Evolutionary conservation across 2,797 vertebrate species (phyloP).

Genomic region (Coluber constrictor): DNA sequence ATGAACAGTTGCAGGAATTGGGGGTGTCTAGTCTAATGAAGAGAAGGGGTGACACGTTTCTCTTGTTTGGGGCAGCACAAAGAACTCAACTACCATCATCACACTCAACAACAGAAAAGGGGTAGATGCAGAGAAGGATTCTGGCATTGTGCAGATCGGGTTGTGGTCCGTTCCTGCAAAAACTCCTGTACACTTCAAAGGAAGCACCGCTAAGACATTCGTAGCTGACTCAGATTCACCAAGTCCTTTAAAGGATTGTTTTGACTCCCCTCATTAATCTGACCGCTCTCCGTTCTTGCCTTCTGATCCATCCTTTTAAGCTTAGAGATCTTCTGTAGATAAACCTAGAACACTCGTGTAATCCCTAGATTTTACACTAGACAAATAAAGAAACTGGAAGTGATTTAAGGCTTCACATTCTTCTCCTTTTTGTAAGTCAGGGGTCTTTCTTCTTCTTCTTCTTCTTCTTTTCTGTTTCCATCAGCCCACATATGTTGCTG

Average conservation of each 20-base stretch:
- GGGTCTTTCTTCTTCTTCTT: slow-evolving; percentile 26
- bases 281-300: not conserved
- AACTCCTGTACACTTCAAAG: not conserved
- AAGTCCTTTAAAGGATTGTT: not conserved
- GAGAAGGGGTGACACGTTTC: not conserved
- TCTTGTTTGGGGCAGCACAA: not conserved
- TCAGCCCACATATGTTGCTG: slow-evolving; percentile 26
- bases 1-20: not conserved
- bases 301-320: slow-evolving; percentile 49
- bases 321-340: slow-evolving; percentile 38
- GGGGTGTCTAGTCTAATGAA: not conserved
- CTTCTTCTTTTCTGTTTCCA: slow-evolving; percentile 31
- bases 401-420: slow-evolving; percentile 51
- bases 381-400: slow-evolving; percentile 49
- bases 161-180: not conserved
- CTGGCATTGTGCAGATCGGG: not conserved
- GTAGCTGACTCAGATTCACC: not conserved
- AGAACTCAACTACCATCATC: not conserved
- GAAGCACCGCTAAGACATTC: not conserved
- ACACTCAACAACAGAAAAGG: not conserved
- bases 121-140: not conserved
- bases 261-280: not conserved
- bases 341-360: slow-evolving; percentile 39
- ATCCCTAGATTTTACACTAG: slow-evolving; percentile 36
- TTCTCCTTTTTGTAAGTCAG: slow-evolving; percentile 34